Conservation (phyloP, 2,113 vertebrate genomes). For the Mustelus asterias region DNA sequence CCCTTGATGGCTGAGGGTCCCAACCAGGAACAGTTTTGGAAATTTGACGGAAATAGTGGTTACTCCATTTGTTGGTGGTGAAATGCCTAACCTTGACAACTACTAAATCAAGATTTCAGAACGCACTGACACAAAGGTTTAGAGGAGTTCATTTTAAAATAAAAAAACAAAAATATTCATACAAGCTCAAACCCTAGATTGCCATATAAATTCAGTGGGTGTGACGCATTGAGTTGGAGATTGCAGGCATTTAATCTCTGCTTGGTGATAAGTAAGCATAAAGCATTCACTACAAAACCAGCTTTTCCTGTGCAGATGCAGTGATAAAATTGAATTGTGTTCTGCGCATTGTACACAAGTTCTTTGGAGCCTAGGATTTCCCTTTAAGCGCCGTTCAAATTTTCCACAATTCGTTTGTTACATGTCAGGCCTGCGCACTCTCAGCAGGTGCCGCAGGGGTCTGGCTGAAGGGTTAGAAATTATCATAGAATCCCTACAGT, state of each 20-base stretch:
- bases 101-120: not conserved
- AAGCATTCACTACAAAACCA: not conserved
- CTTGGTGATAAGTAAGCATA: not conserved
- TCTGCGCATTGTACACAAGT: not conserved
- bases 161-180: not conserved
- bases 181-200: not conserved
- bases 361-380: constrained; percentile 2
- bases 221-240: not conserved
- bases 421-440: not conserved
- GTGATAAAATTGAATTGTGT: constrained; percentile 21
- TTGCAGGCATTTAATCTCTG: not conserved
- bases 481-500: too few species aligned
- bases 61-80: not conserved
- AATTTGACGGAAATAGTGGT: not conserved
- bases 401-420: not conserved
- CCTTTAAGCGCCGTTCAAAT: not conserved
- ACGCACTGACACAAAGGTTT: not conserved
- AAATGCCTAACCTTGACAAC: not conserved
- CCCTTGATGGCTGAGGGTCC: not conserved
- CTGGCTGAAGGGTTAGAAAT: not conserved
- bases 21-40: not conserved
- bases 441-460: not conserved
- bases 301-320: constrained; percentile 29
- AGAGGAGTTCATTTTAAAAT: not conserved
- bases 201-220: not conserved